Evolutionary conservation across 2,888 invertebrate species (phyloP).

Genomic region (Drosophila peninsularis): DNA sequence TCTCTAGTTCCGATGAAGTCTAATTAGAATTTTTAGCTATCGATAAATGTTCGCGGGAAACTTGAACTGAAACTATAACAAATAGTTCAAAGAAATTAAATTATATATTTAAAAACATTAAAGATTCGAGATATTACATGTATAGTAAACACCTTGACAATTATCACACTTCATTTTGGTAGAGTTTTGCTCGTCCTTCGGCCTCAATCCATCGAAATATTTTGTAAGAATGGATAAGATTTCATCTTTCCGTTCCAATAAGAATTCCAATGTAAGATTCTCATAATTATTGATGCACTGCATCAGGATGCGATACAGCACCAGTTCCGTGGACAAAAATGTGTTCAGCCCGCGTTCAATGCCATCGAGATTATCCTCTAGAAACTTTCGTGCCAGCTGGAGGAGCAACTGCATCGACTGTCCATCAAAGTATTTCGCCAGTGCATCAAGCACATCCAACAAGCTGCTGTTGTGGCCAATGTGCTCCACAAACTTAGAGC

Average conservation of each 20-base stretch:
- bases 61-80: not conserved
- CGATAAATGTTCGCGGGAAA: not conserved
- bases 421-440: constrained; percentile 65
- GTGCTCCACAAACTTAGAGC: constrained; percentile 72
- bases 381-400: constrained; percentile 64
- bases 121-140: constrained; percentile 21
- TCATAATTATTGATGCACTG: constrained; percentile 66
- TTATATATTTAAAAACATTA: constrained; percentile 2
- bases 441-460: constrained; percentile 64
- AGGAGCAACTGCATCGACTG: constrained; percentile 60
- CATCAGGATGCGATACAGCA: constrained; percentile 73
- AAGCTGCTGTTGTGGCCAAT: constrained; percentile 65
- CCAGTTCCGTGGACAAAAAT: constrained; percentile 74
- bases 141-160: constrained; percentile 43
- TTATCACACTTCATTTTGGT: constrained; percentile 28
- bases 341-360: constrained; percentile 63
- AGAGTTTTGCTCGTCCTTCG: constrained; percentile 19
- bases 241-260: constrained; percentile 45
- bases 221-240: constrained; percentile 39
- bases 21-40: not conserved
- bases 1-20: not conserved
- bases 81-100: not conserved
- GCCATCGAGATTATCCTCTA: constrained; percentile 61
- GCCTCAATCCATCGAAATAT: constrained; percentile 42
- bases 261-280: constrained; percentile 57